phyloP scores from a whole-genome alignment of 2,797 vertebrate genomes.

The Gobionotothen gibberifrons region DNA sequence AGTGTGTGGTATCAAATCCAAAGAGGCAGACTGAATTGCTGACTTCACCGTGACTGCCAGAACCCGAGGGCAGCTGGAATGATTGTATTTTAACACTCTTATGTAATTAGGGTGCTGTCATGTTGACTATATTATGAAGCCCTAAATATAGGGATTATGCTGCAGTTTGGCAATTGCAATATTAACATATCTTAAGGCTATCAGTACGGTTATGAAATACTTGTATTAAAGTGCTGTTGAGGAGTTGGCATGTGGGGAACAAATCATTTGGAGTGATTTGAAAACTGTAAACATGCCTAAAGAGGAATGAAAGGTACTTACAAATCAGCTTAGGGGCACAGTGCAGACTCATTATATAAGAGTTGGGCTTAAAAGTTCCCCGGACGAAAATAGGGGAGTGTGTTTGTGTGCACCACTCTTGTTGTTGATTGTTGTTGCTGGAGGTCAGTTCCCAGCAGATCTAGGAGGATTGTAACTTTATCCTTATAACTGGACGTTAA shows the following conservation, averaged over 20 bases:
- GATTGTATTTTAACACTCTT: conserved; percentile 47
- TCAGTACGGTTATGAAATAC: conserved; percentile 55
- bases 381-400: conserved; percentile 1
- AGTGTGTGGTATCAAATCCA: conserved; percentile 36
- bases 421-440: neutral
- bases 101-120: conserved; percentile 45
- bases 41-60: conserved; percentile 48
- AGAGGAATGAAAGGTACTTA: conserved; percentile 34
- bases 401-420: conserved; percentile 4
- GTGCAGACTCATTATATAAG: conserved; percentile 47
- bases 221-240: conserved; percentile 32
- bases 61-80: conserved; percentile 38
- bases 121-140: conserved; percentile 40
- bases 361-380: conserved; percentile 28
- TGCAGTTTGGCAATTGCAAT: conserved; percentile 47
- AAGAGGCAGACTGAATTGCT: conserved; percentile 30
- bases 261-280: conserved; percentile 32
- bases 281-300: conserved; percentile 38
- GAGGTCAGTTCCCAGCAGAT: conserved; percentile 50
- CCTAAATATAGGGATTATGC: conserved; percentile 56
- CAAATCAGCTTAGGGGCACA: conserved; percentile 23
- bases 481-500: conserved; percentile 70
- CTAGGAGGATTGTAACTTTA: conserved; percentile 68
- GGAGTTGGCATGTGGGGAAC: conserved; percentile 8
- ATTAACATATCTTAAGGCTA: conserved; percentile 52